Base-by-base conservation (phyloP, 1,140 invertebrate species). In the Chironomus striatipennis region DNA sequence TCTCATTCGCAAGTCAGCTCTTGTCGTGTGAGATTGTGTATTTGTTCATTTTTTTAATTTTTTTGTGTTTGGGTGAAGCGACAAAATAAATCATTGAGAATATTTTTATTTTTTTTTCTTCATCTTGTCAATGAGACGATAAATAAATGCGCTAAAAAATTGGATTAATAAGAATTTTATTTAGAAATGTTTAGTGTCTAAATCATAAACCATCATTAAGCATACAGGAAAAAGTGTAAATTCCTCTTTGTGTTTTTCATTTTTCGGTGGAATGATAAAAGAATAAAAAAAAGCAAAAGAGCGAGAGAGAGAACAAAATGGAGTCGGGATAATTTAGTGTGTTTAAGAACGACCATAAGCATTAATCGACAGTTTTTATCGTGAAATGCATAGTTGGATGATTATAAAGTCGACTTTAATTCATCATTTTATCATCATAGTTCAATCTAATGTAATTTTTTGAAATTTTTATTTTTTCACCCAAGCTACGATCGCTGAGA, bases 41-140 rank as follows among this genome's bases (percentile, higher is more conserved):
- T 70, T 70, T 70, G 65, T 70, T 70, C n/a, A 21, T 70, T 70
- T 18, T 70, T 70, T 70, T 70, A 70, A 70, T 70, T 70, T 70
- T 34, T 70, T 70, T 70, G 65, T 70, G 65, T 70, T 70, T 70
- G 65, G 65, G 47, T 20, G 20, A 70, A 70, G 65, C 17, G 65
- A 70, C 17, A 70, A 70, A 70, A 57, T 57, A 70, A 70, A 18
- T 18, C 65, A 70, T 70, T 70, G n/a, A 70, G 20, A 70, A 57
- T 12, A 10, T 2, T 2, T 34, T 2, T 34, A 2, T 34, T 34
- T 34, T 2, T 34, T 34, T 34, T 34, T 34, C 24, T n/a, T n/a
- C n/a, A n/a, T n/a, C n/a, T 2, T 34, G 24, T 34, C 24, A 34
- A 34, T 34, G 24, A 34, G 24, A 34, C 24, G 24, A 34, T 34